Evolutionary conservation across 2,797 vertebrate species (phyloP).

Genomic region (Acanthiza pusilla): DNA sequence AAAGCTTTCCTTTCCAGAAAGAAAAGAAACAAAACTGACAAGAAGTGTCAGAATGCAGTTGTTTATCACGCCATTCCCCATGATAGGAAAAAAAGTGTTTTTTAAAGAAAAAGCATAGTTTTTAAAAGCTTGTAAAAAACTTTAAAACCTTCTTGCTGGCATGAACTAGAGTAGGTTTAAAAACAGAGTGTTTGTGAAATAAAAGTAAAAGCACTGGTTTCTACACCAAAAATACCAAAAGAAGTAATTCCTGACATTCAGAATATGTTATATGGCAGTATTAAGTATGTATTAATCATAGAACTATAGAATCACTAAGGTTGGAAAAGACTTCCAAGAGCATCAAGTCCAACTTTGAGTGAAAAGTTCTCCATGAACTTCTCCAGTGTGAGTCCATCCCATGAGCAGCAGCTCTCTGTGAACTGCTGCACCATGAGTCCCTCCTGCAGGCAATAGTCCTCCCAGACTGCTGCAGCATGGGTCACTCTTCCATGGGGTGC

Average conservation of each 20-base stretch:
- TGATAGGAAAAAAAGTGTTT: fast-evolving
- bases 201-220: not conserved
- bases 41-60: not conserved
- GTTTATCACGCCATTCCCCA: not conserved
- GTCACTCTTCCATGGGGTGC: not conserved
- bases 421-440: not conserved
- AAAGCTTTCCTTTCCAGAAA: not conserved
- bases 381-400: not conserved
- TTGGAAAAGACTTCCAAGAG: not conserved
- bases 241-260: not conserved
- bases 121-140: not conserved
- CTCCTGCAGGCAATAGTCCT: not conserved
- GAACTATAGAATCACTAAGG: not conserved
- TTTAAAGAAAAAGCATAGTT: not conserved
- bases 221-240: not conserved
- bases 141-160: not conserved
- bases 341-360: not conserved
- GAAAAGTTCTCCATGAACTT: not conserved
- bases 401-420: not conserved
- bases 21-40: not conserved
- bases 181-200: not conserved
- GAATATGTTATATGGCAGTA: not conserved
- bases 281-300: not conserved
- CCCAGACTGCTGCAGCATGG: fast-evolving
- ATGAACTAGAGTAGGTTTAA: not conserved